These are phyloP conservation scores for Australoheros facetus DNA, from an alignment of 2,797 vertebrate species.

Conservation along the genomic window DNA sequence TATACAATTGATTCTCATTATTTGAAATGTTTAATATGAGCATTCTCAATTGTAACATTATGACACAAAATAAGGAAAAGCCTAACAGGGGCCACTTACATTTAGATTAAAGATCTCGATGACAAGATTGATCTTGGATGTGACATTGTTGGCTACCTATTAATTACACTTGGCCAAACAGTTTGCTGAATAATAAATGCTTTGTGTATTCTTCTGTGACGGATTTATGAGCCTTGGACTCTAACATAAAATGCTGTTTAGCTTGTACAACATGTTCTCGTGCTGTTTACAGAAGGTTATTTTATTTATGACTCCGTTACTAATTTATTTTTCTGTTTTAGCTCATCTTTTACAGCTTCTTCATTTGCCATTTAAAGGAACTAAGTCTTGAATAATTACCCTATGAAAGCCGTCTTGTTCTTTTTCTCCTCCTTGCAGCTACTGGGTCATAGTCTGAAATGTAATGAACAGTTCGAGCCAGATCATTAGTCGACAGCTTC, in stretches of 20 bases:
- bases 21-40: neutral
- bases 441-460: conserved; percentile 27
- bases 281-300: conserved; percentile 4
- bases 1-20: accelerated
- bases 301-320: conserved; percentile 5
- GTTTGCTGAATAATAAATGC: neutral
- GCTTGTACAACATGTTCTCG: neutral
- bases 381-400: neutral
- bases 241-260: neutral
- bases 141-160: neutral
- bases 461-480: conserved; percentile 4
- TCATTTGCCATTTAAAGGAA: neutral
- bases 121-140: neutral
- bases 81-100: neutral
- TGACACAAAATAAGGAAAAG: accelerated
- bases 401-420: neutral
- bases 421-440: neutral
- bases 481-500: conserved; percentile 17
- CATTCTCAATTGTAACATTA: neutral
- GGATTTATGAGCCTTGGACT: conserved; percentile 19
- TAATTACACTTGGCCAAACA: neutral
- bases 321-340: neutral
- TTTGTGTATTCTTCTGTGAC: conserved; percentile 7
- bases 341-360: neutral
- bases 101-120: neutral